Percentiles rank a stretch among this genome's conserved stretches.
These are phyloP conservation scores for Trichomycterus rosablanca DNA, from an alignment of 2,113 vertebrate species.

Conservation along the genomic window DNA sequence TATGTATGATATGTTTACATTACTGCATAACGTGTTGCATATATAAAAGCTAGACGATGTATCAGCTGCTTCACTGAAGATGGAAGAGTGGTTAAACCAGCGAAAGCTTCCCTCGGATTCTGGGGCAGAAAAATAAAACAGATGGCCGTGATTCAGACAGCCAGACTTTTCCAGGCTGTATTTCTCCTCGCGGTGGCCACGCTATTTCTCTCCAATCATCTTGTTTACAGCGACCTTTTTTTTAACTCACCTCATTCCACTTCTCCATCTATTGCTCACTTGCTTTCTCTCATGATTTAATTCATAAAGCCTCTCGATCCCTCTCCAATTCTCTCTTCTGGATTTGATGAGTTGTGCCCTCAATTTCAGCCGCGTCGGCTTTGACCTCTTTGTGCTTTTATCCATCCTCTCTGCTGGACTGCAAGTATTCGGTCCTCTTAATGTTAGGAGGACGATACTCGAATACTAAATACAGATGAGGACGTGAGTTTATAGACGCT, in stretches of 20 bases:
- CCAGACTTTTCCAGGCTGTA: neutral
- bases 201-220: neutral
- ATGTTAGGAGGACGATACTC: too few relatives aligned
- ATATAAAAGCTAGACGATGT: too few relatives aligned
- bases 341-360: neutral
- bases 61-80: too few relatives aligned
- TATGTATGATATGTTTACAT: too few relatives aligned
- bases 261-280: too few relatives aligned
- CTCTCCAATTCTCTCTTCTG: neutral
- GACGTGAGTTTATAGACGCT: too few relatives aligned
- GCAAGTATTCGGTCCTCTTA: neutral
- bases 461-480: too few relatives aligned
- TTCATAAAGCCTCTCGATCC: neutral
- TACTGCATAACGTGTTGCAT: too few relatives aligned
- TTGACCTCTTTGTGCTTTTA: constrained; percentile 5
- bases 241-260: neutral
- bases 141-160: neutral
- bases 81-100: neutral
- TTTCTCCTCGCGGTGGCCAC: neutral
- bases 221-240: neutral
- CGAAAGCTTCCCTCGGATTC: neutral
- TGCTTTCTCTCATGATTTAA: neutral
- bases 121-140: constrained; percentile 8
- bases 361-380: neutral
- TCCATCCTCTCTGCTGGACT: neutral